Percentiles rank a stretch among this genome's conserved stretches.
Evolutionary conservation across 2,113 vertebrate genomes (phyloP).

Genomic region (Chauna torquata): DNA sequence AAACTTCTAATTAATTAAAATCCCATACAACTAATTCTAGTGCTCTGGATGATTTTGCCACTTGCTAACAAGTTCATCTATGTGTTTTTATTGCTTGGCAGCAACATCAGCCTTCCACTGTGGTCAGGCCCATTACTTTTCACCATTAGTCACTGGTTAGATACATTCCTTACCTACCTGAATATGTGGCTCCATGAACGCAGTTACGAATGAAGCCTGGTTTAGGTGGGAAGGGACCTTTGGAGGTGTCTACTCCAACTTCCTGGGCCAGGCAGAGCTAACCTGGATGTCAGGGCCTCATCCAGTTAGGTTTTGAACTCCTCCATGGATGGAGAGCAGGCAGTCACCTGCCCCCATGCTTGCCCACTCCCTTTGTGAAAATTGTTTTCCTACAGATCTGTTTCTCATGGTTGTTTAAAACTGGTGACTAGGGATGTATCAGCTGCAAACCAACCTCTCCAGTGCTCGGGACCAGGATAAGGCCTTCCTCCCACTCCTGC

Average conservation of each 20-base stretch:
- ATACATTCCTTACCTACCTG: background rate
- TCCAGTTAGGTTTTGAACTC: background rate
- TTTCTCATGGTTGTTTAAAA: background rate
- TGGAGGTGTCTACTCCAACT: background rate
- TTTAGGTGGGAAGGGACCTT: background rate
- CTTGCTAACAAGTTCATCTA: background rate
- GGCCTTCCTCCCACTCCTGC: rapidly evolving
- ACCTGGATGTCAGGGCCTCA: background rate
- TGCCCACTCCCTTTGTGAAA: background rate
- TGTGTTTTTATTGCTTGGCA: background rate
- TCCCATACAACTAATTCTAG: background rate
- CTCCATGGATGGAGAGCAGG: rapidly evolving
- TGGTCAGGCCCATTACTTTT: background rate
- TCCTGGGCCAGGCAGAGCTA: background rate
- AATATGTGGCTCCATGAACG: background rate
- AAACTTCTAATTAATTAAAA: background rate
- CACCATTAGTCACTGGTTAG: background rate
- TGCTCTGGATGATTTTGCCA: background rate
- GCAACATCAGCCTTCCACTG: background rate
- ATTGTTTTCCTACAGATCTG: background rate
- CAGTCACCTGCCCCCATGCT: background rate
- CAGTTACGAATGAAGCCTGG: rapidly evolving
- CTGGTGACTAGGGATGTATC: background rate
- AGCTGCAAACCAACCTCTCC: background rate
- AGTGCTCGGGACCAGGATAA: background rate